These are phyloP conservation scores for Drosophila vallismaia DNA, from an alignment of 2,888 invertebrate genomes.

Conservation along the genomic window DNA sequence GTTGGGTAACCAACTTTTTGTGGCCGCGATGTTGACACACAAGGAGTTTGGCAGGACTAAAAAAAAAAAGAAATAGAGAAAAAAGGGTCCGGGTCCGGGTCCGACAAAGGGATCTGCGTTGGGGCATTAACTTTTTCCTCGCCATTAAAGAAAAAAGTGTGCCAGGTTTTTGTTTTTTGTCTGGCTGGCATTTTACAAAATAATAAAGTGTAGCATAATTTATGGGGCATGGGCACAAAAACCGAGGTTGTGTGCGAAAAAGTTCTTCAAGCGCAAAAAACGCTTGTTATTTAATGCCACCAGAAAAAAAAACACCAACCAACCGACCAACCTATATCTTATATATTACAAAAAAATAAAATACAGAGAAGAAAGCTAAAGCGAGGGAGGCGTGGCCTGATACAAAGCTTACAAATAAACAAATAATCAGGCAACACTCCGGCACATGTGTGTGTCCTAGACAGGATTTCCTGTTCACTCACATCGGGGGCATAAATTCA, in stretches of 20 bases:
- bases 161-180: constrained; percentile 22
- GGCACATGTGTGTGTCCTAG: constrained; percentile 16
- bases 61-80: no score
- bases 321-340: background rate
- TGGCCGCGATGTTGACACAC: constrained; percentile 14
- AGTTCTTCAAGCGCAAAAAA: constrained; percentile 28
- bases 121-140: constrained; percentile 39
- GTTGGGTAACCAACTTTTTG: constrained; percentile 33
- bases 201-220: constrained; percentile 42
- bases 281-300: constrained; percentile 26
- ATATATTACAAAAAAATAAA: constrained; percentile 8
- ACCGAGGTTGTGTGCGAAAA: constrained; percentile 5
- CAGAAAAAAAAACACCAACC: constrained; percentile 1
- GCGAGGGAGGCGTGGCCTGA: background rate
- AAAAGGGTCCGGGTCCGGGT: no score
- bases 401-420: constrained; percentile 57
- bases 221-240: constrained; percentile 23
- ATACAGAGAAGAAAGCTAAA: background rate
- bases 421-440: constrained; percentile 58
- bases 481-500: constrained; percentile 52
- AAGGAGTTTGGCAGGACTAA: background rate
- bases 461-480: constrained; percentile 31
- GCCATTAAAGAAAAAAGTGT: constrained; percentile 28
- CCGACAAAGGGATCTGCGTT: constrained; percentile 17
- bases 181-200: constrained; percentile 46